phyloP scores from a whole-genome alignment of 2,888 invertebrate species.

The Allacma fusca region DNA sequence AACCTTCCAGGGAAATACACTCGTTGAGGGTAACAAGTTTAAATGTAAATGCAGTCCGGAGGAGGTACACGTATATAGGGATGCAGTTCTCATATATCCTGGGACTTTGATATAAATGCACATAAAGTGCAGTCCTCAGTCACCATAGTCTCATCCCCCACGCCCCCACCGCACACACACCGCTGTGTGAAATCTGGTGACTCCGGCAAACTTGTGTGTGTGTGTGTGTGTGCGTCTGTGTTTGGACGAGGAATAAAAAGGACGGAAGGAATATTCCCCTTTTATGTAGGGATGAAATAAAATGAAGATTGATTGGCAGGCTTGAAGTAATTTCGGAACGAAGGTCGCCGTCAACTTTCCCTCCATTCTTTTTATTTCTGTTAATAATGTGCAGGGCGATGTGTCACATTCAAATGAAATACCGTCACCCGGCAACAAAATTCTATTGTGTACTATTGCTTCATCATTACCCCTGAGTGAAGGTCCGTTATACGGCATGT shows the following conservation, averaged over 20 bases:
- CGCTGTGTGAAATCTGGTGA: constrained; percentile 37
- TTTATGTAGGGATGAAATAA: constrained; percentile 40
- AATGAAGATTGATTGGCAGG: constrained; percentile 45
- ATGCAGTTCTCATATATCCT: too few relatives aligned
- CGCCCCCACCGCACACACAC: neutral
- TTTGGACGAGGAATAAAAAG: neutral
- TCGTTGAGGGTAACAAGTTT: neutral
- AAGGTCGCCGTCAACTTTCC: constrained; percentile 13
- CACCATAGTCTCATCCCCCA: too few relatives aligned
- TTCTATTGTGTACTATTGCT: neutral
- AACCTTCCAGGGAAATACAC: neutral
- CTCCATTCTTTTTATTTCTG: constrained; percentile 20
- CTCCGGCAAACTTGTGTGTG: neutral
- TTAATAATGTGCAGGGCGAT: neutral
- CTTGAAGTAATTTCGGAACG: constrained; percentile 29
- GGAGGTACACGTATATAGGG: too few relatives aligned
- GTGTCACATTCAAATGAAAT: constrained; percentile 30
- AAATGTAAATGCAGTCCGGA: neutral
- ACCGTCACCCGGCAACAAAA: constrained; percentile 18
- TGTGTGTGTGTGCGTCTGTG: neutral
- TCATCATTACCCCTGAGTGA: too few relatives aligned
- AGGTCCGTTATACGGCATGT: too few relatives aligned
- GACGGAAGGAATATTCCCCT: constrained; percentile 34
- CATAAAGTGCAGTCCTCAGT: too few relatives aligned
- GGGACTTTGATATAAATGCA: too few relatives aligned